Percentiles rank a stretch among this genome's conserved stretches.
phyloP scores from a whole-genome alignment of 2,797 vertebrate species.

The Ibycter americanus region DNA sequence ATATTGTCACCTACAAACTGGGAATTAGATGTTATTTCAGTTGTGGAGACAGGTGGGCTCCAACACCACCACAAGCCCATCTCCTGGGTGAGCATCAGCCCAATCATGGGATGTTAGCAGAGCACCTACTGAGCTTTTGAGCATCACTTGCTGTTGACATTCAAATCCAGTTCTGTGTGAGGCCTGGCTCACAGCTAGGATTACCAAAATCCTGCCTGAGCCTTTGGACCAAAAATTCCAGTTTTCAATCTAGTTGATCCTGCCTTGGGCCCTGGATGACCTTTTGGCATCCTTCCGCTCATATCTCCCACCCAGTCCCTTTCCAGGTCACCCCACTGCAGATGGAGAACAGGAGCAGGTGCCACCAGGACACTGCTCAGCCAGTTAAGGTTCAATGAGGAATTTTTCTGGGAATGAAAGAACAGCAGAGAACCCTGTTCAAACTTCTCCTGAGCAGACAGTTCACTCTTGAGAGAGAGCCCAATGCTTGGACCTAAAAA shows the following conservation, averaged over 20 bases:
- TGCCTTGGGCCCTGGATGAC: not conserved
- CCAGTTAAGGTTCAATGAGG: not conserved
- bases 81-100: not conserved
- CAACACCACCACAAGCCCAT: not conserved
- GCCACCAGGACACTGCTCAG: not conserved
- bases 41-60: not conserved
- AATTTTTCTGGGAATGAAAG: not conserved
- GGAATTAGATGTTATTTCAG: not conserved
- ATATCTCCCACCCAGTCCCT: accelerated
- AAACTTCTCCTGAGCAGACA: not conserved
- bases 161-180: not conserved
- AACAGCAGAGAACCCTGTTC: not conserved
- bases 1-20: not conserved
- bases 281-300: not conserved
- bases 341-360: not conserved
- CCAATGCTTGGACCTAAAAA: conserved; percentile 15
- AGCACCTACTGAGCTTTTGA: not conserved
- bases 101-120: not conserved
- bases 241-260: not conserved
- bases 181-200: not conserved
- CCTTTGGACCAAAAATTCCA: not conserved
- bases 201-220: not conserved
- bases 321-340: not conserved
- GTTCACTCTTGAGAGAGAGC: conserved; percentile 27
- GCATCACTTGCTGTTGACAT: not conserved